Conservation (phyloP, 2,113 vertebrate genomes). For the Montifringilla adamsi region DNA sequence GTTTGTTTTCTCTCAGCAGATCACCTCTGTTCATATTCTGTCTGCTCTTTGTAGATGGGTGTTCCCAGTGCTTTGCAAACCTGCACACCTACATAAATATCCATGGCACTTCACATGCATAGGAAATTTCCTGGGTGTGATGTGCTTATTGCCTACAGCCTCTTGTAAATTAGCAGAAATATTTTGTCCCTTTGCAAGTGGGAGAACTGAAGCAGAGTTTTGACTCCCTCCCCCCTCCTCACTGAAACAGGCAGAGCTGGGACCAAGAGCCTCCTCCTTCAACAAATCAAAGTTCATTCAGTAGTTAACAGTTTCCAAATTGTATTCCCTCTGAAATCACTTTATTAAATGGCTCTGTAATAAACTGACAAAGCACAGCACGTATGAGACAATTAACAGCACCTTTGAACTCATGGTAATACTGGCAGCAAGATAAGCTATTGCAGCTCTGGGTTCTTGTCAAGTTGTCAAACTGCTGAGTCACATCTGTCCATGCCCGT, state of each 20-base stretch:
- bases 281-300: neutral
- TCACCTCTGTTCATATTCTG: neutral
- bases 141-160: neutral
- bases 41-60: neutral
- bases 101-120: neutral
- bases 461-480: neutral
- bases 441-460: neutral
- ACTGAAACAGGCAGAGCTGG: neutral
- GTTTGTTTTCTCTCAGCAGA: neutral
- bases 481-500: rapidly evolving
- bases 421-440: neutral
- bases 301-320: neutral
- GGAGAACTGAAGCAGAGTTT: neutral
- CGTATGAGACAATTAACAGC: neutral
- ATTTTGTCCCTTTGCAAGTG: neutral
- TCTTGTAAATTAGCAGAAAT: neutral
- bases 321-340: neutral
- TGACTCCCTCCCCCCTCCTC: neutral
- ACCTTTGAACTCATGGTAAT: neutral
- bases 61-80: neutral
- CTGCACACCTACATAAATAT: neutral
- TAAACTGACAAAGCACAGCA: neutral
- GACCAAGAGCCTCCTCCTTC: neutral
- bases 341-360: neutral
- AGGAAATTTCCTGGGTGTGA: neutral